Percentiles rank a stretch among this genome's conserved stretches.
Evolutionary conservation across 2,797 vertebrate species (phyloP).

Genomic region (Neopelma chrysocephalum): DNA sequence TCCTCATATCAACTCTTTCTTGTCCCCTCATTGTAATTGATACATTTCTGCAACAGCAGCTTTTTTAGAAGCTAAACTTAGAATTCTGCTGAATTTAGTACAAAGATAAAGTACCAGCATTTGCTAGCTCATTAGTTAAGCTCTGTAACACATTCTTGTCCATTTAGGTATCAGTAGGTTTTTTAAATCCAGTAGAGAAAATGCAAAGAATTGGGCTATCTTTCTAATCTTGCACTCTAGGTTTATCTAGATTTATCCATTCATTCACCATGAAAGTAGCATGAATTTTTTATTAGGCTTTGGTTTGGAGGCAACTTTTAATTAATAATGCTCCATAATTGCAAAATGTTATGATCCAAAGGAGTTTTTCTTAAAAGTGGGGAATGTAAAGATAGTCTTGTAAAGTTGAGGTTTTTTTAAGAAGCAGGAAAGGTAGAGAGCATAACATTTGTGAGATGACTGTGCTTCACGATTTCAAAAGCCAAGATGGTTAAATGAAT

Average conservation of each 20-base stretch:
- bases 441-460: accelerated
- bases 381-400: not conserved
- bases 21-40: not conserved
- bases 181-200: not conserved
- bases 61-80: not conserved
- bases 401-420: not conserved
- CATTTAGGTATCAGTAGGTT: not conserved
- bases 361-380: not conserved
- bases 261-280: not conserved
- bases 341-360: not conserved
- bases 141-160: not conserved
- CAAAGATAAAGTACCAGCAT: not conserved
- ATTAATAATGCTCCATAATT: not conserved
- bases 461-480: not conserved
- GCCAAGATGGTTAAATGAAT: not conserved
- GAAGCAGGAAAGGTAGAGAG: not conserved
- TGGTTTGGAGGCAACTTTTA: slow-evolving; percentile 26
- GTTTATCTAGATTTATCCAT: not conserved
- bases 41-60: not conserved
- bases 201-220: not conserved
- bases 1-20: not conserved
- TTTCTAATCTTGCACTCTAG: not conserved
- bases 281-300: not conserved
- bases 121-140: not conserved
- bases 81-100: not conserved